Conservation (phyloP, 2,113 vertebrate genomes). For the Stigmatopora argus region DNA sequence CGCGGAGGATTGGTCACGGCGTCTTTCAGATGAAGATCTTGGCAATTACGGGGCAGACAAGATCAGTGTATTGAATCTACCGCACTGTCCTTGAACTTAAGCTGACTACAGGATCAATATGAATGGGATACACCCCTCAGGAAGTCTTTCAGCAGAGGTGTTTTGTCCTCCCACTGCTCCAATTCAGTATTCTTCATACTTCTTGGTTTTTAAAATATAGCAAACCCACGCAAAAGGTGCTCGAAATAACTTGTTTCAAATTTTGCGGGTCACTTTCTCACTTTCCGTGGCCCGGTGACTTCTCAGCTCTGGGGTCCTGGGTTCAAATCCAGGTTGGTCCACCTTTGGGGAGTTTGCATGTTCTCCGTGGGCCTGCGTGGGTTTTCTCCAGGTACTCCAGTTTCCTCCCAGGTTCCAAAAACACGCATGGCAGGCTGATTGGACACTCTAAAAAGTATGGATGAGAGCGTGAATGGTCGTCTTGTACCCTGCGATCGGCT, state of each 20-base stretch:
- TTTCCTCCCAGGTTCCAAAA: not conserved
- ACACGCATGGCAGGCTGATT: no score
- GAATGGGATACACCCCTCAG: constrained; percentile 41
- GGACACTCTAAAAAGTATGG: no score
- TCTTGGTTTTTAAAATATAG: not conserved
- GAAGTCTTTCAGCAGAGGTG: not conserved
- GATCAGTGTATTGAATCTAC: constrained; percentile 33
- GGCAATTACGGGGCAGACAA: constrained; percentile 33
- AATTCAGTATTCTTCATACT: not conserved
- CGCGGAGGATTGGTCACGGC: constrained; percentile 42
- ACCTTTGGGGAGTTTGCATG: no score
- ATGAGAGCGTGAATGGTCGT: no score
- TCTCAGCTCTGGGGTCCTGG: no score
- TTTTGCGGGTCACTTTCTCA: no score
- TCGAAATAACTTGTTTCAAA: not conserved
- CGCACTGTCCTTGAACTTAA: constrained; percentile 60
- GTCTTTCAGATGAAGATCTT: constrained; percentile 55
- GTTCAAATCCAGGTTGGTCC: no score
- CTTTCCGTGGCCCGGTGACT: no score
- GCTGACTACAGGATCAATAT: constrained; percentile 47
- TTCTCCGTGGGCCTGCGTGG: no score
- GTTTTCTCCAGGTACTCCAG: no score
- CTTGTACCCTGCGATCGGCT: no score
- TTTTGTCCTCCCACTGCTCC: not conserved
- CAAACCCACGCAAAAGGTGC: not conserved